phyloP scores from a whole-genome alignment of 2,113 vertebrate species.

The Prionailurus bengalensis region DNA sequence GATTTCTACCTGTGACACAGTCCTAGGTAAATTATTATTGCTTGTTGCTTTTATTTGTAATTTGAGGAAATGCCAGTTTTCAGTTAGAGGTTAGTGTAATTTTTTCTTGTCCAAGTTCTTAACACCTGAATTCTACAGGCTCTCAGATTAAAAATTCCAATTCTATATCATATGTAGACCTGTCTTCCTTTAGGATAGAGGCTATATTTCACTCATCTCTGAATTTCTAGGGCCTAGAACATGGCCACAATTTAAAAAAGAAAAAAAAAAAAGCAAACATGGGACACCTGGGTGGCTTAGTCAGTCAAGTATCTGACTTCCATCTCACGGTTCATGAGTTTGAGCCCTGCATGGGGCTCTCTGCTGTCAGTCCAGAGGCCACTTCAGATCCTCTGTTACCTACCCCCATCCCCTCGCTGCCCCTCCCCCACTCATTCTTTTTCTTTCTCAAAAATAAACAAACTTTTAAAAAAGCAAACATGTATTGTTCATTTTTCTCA shows the following conservation, averaged over 20 bases:
- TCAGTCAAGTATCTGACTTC: too few species aligned
- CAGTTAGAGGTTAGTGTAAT: background rate
- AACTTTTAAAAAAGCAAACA: background rate
- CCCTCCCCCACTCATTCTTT: too few species aligned
- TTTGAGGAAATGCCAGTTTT: conserved; percentile 22
- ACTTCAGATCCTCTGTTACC: too few species aligned
- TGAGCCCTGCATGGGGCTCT: too few species aligned
- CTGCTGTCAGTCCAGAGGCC: too few species aligned
- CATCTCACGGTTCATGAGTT: too few species aligned
- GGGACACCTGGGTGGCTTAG: too few species aligned
- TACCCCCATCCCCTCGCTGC: too few species aligned
- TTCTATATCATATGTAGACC: background rate
- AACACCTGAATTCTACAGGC: background rate
- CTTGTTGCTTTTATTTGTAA: conserved; percentile 4
- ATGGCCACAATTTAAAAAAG: background rate
- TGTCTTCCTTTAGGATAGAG: background rate
- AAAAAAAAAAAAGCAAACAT: conserved; percentile 31
- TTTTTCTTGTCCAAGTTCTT: background rate
- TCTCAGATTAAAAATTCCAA: background rate
- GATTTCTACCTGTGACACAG: background rate
- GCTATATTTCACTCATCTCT: background rate
- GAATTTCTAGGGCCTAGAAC: conserved; percentile 9
- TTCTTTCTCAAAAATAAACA: background rate
- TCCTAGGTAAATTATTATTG: background rate
- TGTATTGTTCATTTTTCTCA: conserved; percentile 38